Percentiles rank a stretch among this genome's conserved stretches.
These are phyloP conservation scores for Phycodurus eques DNA, from an alignment of 2,113 vertebrate species.

Conservation along the genomic window DNA sequence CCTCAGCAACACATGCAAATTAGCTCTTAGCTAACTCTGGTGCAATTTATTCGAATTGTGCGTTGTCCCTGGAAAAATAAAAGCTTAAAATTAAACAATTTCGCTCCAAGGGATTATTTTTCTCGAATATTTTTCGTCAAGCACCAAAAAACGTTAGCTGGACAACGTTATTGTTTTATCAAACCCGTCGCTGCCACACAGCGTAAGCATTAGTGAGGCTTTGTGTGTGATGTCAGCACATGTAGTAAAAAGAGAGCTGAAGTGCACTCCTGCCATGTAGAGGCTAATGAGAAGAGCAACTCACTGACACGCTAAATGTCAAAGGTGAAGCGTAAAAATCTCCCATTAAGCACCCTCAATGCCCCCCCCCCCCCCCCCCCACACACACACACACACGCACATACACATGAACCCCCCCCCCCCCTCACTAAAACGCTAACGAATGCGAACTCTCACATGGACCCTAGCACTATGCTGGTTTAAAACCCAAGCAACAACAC, in stretches of 20 bases:
- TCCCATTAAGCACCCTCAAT: conserved; percentile 45
- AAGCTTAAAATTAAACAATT: too few species aligned
- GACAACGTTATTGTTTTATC: background rate
- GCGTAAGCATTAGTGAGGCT: background rate
- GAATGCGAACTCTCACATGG: conserved; percentile 37
- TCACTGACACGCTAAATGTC: conserved; percentile 63
- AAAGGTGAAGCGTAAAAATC: conserved; percentile 57
- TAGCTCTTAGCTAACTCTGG: too few species aligned
- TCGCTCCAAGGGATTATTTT: too few species aligned
- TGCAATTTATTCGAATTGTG: too few species aligned
- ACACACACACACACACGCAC: too few species aligned
- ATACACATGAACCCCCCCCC: background rate
- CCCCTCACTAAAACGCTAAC: conserved; percentile 15
- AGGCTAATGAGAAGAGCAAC: conserved; percentile 62
- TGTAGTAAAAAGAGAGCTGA: conserved; percentile 20
- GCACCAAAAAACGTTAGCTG: background rate
- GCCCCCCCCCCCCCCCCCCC: background rate
- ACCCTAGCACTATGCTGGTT: background rate
- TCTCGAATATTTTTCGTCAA: too few species aligned
- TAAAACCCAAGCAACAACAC: too few species aligned
- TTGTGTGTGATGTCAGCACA: background rate
- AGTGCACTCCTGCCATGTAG: conserved; percentile 50
- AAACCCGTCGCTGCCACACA: background rate
- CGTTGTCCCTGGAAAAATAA: too few species aligned
- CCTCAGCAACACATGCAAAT: too few species aligned